Base-by-base conservation (phyloP, 2,888 invertebrate species). In the Lochmaea crataegi region DNA sequence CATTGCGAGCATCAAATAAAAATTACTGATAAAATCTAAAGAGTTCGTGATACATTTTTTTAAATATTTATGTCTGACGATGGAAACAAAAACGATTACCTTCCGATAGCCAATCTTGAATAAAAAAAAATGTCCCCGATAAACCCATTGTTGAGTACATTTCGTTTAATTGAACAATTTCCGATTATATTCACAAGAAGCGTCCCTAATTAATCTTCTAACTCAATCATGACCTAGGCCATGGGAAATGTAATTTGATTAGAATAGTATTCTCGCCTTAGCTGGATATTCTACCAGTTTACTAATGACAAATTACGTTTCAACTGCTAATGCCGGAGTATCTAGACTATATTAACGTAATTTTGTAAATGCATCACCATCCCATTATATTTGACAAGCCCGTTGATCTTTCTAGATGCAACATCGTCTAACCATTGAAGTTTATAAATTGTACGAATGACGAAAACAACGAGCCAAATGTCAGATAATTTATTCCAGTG, bases 271-370 rank as follows among this genome's bases (percentile, higher is more conserved):
- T 56, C 56, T 22, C 22, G 18, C 18, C 56, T 56, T 56, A 57
- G 26, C 10, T 14, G 12, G 57, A 57, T 12, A 22, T 57, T 18
- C 18, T 57, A 5, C 26, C 14, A 26, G 14, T 57, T 57, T 57
- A 18, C 57, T 26, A 57, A 57, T 26, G 57, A 57, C 26, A 57
- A 57, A 57, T 57, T 57, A 57, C 57, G 14, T 57, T 57, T 22
- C 22, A 57, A 18, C 22, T 26, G 14, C 10, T 57, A 57, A 22
- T 22, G 10, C 26, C 26, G 26, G 18, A 26, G 14, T 57, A 57
- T 57, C 26, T 10, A 18, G 14, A 22, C 22, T 57, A 12, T 26
- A 57, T 22, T 57, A 57, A 22, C 12, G 57, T 57, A 22, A 22
- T 57, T 57, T 26, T 57, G 18, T 57, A 18, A 57, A 57, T 22